Evolutionary conservation across 2,888 invertebrate genomes (phyloP), one percentile per base, ranked within the genome.

Genomic region (Diaprepes abbreviatus): DNA sequence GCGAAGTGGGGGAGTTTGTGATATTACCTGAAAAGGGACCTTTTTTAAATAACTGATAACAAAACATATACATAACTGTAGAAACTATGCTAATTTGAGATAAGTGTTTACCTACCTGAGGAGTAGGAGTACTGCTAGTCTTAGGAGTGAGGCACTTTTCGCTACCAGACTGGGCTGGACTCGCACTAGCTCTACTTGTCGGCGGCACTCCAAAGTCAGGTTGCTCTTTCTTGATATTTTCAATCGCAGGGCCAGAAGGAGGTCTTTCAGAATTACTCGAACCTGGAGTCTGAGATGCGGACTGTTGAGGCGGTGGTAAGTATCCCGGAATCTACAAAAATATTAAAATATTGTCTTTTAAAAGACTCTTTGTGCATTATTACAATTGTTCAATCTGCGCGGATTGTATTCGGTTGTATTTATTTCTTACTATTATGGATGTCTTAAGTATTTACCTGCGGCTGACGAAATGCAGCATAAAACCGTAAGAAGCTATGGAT

Each of bases 151-250:
- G 72, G 66, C 82, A 81, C 64, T 82, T 82, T 17, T 80, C 79
- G 6, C 74, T 73, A 33, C 63, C 67, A 60, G 77, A 68, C 54
- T 81, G 82, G 40, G 80, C 79, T 1, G 83, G 83, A 73, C 80
- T 80, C 0, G 82, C 81, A 73, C 81, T 80, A 0, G 79, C 79
- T 9, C 78, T 66, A 63, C 77, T 78, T n/a, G 78, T 74, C 2
- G 79, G 76, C 31, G 87, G 79, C 82, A 82, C 79, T 2, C 82
- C 77, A 72, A 83, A 83, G 50, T 92, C 92, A 14, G 91, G 91
- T 35, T 66, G 70, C 81, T 92, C 92, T 75, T 92, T 92, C 81
- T 92, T 93, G 71, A 92, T 92, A 76, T 89, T 90, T 45, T 92
- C 91, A 75, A 91, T 85, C 74, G 89, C 87, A 14, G 92, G 90